phyloP scores from a whole-genome alignment of 2,888 invertebrate genomes.

The Ichneumoninae sp. region DNA sequence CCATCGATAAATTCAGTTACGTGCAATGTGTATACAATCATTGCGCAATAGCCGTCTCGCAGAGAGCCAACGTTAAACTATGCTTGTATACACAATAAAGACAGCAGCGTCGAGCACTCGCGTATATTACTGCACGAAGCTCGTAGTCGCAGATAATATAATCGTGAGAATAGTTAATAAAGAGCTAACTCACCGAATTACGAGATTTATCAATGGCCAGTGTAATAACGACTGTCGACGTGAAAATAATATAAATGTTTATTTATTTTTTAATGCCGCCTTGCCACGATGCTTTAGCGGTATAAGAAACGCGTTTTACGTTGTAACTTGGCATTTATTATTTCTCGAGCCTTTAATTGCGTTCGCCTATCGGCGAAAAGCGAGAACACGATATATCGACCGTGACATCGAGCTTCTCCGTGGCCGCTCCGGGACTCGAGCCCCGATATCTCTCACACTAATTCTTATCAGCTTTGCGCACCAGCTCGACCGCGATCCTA shows the following conservation, averaged over 20 bases:
- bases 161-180: not conserved
- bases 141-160: slow-evolving; percentile 1
- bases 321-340: slow-evolving; percentile 34
- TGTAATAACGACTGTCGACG: not conserved
- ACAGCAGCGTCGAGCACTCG: not conserved
- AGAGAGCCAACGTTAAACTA: slow-evolving; percentile 5
- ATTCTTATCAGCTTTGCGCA: slow-evolving; percentile 47
- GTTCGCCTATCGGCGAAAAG: slow-evolving; percentile 29
- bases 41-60: slow-evolving; percentile 21
- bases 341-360: slow-evolving; percentile 51
- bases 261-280: not conserved
- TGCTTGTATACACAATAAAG: not conserved
- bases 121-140: not conserved
- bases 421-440: slow-evolving; percentile 1
- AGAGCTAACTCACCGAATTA: slow-evolving; percentile 12
- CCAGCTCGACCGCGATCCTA: slow-evolving; percentile 24
- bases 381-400: slow-evolving; percentile 54
- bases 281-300: not conserved
- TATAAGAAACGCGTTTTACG: not conserved
- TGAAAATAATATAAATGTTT: not conserved
- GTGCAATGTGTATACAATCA: slow-evolving; percentile 15
- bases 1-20: slow-evolving; percentile 30
- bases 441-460: slow-evolving; percentile 45
- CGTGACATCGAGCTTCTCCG: slow-evolving; percentile 51
- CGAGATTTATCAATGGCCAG: not conserved